Conservation (phyloP, 1,140 invertebrate species). For the Idris sp. region DNA sequence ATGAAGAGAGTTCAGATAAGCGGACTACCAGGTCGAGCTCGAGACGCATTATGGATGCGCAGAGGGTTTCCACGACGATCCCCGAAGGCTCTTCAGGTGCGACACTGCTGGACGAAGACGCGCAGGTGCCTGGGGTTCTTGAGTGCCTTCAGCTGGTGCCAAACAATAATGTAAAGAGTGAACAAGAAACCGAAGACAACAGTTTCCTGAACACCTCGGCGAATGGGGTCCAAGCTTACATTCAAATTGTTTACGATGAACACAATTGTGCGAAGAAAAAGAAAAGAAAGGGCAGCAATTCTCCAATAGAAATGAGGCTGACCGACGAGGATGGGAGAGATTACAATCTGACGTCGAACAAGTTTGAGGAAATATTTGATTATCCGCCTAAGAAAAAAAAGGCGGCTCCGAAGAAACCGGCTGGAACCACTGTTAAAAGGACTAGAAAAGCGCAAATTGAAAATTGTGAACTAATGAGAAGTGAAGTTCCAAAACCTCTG, state of each 20-base stretch:
- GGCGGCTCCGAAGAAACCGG: conserved; percentile 20
- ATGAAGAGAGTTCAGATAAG: conserved; percentile 70
- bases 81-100: conserved; percentile 1
- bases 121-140: conserved; percentile 67
- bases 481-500: conserved; percentile 37
- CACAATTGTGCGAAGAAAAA: conserved; percentile 25
- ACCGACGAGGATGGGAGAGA: conserved; percentile 53
- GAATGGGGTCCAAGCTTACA: conserved; percentile 14
- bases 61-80: conserved; percentile 16
- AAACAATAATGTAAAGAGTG: conserved; percentile 68
- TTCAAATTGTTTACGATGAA: conserved; percentile 68
- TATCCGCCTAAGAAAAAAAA: conserved; percentile 61
- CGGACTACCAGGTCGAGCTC: conserved; percentile 60
- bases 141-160: conserved; percentile 73
- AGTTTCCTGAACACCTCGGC: conserved; percentile 3
- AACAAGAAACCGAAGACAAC: conserved; percentile 26
- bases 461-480: conserved; percentile 2
- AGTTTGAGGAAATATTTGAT: conserved; percentile 69
- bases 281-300: conserved; percentile 63
- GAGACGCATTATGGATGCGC: conserved; percentile 32
- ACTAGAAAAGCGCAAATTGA: conserved; percentile 15
- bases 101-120: conserved; percentile 19
- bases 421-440: conserved; percentile 24
- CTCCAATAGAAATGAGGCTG: conserved; percentile 63
- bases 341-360: conserved; percentile 51